Evolutionary conservation across 2,797 vertebrate species (phyloP), one percentile per base, ranked within the genome.

Genomic region (Falco novaeseelandiae): DNA sequence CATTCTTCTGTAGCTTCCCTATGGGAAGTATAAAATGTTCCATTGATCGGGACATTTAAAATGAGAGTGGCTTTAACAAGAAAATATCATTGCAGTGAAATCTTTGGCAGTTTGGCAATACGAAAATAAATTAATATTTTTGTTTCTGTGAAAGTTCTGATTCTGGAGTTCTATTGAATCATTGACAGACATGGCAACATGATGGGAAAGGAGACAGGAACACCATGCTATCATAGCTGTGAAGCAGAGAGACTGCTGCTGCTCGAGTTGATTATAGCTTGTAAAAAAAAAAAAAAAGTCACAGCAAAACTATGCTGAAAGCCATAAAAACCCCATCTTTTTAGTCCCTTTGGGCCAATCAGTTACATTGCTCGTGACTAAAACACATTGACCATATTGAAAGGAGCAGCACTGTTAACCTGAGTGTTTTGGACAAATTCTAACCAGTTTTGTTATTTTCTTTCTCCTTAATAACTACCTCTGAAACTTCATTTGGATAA

Each of bases 281-380:
- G 29, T 83, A 36, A 36, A 36, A 36, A 36, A 36, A 36, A 36
- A 36, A 36, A 36, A 36, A 36, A 36, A 36, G 86, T 92, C 89
- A 95, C 40, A 92, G 54, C 74, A 85, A 92, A 92, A 93, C 85
- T 78, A 83, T 14, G 22, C 44, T 95, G 94, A 95, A 82, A 97
- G 80, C 54, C 69, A 93, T 82, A 92, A 92, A 89, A 34, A 93
- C 89, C 80, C 2, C 11, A 76, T 83, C 48, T 61, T 77, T 87
- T 67, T 26, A 92, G 40, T 91, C 71, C 79, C 87, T 83, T 65
- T 80, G 40, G 67, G 54, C 32, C 44, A 92, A 79, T 92, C 74
- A 85, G 48, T 59, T 91, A 67, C 34, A 23, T 17, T 67, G 48
- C 49, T 94, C 8, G 1, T 90, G 67, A 95, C 42, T 90, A 52